These are phyloP conservation scores for Apoderus coryli DNA, from an alignment of 2,888 invertebrate genomes.

Conservation along the genomic window DNA sequence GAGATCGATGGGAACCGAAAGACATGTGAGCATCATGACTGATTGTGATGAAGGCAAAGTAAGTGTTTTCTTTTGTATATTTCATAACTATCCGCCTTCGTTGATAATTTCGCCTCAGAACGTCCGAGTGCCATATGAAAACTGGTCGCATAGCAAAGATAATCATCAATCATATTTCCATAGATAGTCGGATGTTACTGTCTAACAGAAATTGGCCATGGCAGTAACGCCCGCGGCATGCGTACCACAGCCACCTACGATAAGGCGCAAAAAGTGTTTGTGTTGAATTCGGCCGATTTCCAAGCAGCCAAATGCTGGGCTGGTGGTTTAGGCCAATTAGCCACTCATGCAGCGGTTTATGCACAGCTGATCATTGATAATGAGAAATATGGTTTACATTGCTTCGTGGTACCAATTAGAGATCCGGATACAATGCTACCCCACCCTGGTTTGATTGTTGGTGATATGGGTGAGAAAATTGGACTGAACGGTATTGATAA, in stretches of 20 bases:
- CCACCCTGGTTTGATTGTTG: conserved; percentile 67
- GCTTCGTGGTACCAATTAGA: conserved; percentile 77
- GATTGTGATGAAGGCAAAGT: conserved; percentile 27
- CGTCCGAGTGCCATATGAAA: no score
- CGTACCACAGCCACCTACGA: conserved; percentile 74
- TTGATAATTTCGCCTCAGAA: no score
- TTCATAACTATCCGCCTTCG: no score
- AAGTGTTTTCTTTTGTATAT: no score
- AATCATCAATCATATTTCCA: no score
- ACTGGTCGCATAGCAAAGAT: no score
- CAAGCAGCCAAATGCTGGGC: conserved; percentile 78
- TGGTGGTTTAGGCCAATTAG: conserved; percentile 63
- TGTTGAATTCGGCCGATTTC: conserved; percentile 61
- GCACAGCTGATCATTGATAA: conserved; percentile 75
- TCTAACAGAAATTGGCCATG: conserved; percentile 81
- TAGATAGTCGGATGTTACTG: conserved; percentile 62
- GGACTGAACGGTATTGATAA: conserved; percentile 89
- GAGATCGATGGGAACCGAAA: conserved; percentile 46
- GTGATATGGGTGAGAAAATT: conserved; percentile 86
- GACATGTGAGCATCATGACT: conserved; percentile 42
- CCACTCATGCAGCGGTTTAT: conserved; percentile 76
- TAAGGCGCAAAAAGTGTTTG: conserved; percentile 50
- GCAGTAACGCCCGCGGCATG: conserved; percentile 81
- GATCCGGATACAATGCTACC: conserved; percentile 57
- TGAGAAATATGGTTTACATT: conserved; percentile 69